These are phyloP conservation scores for Hylomyscus alleni DNA, from an alignment of 2,797 vertebrate genomes.

Conservation along the genomic window DNA sequence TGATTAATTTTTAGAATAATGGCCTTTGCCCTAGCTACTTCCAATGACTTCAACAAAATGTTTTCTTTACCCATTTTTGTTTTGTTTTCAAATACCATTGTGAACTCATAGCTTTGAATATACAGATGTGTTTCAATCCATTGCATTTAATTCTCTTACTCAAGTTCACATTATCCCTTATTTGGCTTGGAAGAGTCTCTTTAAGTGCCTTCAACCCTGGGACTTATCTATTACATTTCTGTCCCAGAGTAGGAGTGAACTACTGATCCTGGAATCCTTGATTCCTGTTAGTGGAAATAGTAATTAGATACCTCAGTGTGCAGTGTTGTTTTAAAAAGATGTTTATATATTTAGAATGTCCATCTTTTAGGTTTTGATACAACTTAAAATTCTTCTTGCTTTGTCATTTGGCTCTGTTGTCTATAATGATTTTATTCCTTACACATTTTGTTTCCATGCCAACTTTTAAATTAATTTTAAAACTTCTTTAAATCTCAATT, in stretches of 20 bases:
- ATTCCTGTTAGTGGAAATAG: neutral
- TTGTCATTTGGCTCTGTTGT: neutral
- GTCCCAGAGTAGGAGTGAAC: neutral
- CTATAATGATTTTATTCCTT: neutral
- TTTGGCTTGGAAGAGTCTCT: neutral
- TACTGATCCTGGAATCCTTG: neutral
- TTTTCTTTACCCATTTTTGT: constrained; percentile 14
- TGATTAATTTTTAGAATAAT: constrained; percentile 27
- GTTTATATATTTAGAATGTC: neutral
- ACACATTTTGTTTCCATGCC: neutral
- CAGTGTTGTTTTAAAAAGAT: neutral
- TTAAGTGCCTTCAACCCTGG: neutral
- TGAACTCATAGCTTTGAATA: neutral
- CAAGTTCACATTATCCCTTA: neutral
- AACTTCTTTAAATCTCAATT: neutral
- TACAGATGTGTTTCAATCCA: neutral
- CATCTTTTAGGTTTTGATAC: neutral
- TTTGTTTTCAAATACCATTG: constrained; percentile 26
- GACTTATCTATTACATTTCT: neutral
- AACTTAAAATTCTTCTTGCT: neutral
- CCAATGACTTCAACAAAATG: constrained; percentile 11
- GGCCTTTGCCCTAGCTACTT: neutral
- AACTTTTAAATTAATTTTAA: neutral
- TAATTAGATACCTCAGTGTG: neutral
- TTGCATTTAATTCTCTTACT: neutral